Percentiles rank a stretch among this genome's conserved stretches.
phyloP scores from a whole-genome alignment of 2,888 invertebrate species.

The Rhingia rostrata region DNA sequence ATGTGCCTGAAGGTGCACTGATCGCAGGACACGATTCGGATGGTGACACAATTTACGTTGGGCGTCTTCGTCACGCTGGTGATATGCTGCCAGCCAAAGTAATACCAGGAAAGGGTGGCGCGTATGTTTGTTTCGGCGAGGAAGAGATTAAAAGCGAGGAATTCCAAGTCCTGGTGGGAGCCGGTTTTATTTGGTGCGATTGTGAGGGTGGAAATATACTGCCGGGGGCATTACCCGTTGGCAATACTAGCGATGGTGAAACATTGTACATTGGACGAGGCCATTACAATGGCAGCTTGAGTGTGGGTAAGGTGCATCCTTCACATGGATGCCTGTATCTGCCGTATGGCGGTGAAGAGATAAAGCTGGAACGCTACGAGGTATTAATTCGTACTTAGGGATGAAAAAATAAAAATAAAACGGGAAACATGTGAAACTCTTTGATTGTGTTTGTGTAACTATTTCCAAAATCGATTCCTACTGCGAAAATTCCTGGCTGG shows the following conservation, averaged over 20 bases:
- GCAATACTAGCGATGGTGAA: constrained; percentile 84
- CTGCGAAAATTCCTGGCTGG: constrained; percentile 18
- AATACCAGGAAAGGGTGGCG: constrained; percentile 84
- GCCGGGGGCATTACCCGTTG: constrained; percentile 77
- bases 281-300: constrained; percentile 82
- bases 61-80: constrained; percentile 77
- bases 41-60: constrained; percentile 78
- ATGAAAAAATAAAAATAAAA: constrained; percentile 5
- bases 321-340: constrained; percentile 87
- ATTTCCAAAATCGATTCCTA: constrained; percentile 33
- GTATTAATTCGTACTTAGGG: constrained; percentile 84
- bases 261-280: constrained; percentile 84
- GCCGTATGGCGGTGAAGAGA: constrained; percentile 88
- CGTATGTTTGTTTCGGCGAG: constrained; percentile 84
- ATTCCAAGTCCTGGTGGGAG: constrained; percentile 82
- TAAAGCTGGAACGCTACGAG: constrained; percentile 87
- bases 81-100: constrained; percentile 85
- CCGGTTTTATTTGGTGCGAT: constrained; percentile 78
- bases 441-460: constrained; percentile 26
- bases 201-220: constrained; percentile 76
- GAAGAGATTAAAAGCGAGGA: constrained; percentile 83
- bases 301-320: constrained; percentile 85
- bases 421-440: neutral
- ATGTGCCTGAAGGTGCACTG: constrained; percentile 78
- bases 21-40: constrained; percentile 77